Base-by-base conservation (phyloP, 2,888 invertebrate genomes). In the Cheilosia vulpina region DNA sequence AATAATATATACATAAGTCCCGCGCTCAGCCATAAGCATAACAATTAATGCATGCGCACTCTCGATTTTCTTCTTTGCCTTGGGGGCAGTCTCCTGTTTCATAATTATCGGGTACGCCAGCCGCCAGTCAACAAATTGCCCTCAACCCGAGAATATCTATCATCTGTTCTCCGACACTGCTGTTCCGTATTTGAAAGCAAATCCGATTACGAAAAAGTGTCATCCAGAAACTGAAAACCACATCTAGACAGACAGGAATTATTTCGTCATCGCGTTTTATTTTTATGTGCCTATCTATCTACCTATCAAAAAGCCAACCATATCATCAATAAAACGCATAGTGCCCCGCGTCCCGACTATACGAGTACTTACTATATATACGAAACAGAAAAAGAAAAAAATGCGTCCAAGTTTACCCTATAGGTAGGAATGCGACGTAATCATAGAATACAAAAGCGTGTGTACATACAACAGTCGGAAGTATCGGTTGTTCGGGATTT, bases 21-120 rank as follows among this genome's bases (percentile, higher is more conserved):
- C 68, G 68, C 60, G 66, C 79, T 73, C 58, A 21, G 62, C 75
- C 53, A 75, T 76, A 84, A 84, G 75, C 79, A 71, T 80, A 75
- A 80, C 71, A 79, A 84, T 84, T 84, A 84, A 84, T 84, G 84
- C 84, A 84, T 84, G 84, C 84, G 84, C 84, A 84, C 84, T 80
- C 75, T 66, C 63, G 57, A 57, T 63, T 84, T 78, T 66, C 71
- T 79, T 79, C 80, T 66, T 84, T 79, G 47, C 52, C 66, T 27
- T 65, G 84, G 38, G 38, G 71, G 75, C 84, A 84, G 68, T 58
- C 84, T 84, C 84, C 84, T 84, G 84, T 76, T 79, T 73, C 69
- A 71, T 84, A 80, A 76, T 71, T 71, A 62, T 75, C 55, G 69
- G 65, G 24, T 27, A 63, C 38, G 38, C 69, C 69, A 78, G 75